A percentile compares a stretch with the other conserved stretches of the same genome.
These are phyloP conservation scores for Drosophila pandora DNA, from an alignment of 1,140 invertebrate genomes.

Conservation along the genomic window DNA sequence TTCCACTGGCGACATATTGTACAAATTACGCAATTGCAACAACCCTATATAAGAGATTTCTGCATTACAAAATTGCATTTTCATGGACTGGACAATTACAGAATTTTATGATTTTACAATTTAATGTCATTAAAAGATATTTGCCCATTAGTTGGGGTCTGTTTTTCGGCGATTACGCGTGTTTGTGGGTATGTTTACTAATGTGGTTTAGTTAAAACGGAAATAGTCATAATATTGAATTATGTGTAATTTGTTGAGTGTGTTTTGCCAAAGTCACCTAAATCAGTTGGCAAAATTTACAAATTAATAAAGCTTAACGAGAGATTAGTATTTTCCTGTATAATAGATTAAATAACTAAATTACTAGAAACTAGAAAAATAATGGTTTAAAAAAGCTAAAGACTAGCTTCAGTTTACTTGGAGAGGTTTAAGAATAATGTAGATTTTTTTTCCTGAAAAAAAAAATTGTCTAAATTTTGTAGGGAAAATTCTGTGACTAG, in stretches of 20 bases:
- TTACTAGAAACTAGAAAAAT: not conserved
- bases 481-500: not conserved
- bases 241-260: slow-evolving; percentile 38
- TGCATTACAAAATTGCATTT: slow-evolving; percentile 53
- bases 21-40: slow-evolving; percentile 47
- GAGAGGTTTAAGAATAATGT: no score
- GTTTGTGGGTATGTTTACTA: slow-evolving; percentile 37
- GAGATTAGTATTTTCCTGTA: slow-evolving; percentile 5
- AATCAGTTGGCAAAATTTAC: slow-evolving; percentile 27
- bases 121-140: slow-evolving; percentile 63
- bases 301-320: slow-evolving; percentile 33
- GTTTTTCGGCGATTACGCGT: slow-evolving; percentile 28
- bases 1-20: slow-evolving; percentile 33
- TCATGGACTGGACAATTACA: slow-evolving; percentile 47
- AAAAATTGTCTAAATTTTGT: no score
- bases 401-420: no score
- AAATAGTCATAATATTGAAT: slow-evolving; percentile 33
- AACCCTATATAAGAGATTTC: slow-evolving; percentile 14
- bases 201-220: slow-evolving; percentile 26
- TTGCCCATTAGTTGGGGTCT: slow-evolving; percentile 11
- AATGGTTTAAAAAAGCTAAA: not conserved
- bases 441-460: no score
- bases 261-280: slow-evolving; percentile 44
- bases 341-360: slow-evolving; percentile 10
- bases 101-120: slow-evolving; percentile 58